A percentile compares a stretch with the other conserved stretches of the same genome.
Evolutionary conservation across 2,797 vertebrate species (phyloP).

Genomic region (Epinephelus malabaricus): DNA sequence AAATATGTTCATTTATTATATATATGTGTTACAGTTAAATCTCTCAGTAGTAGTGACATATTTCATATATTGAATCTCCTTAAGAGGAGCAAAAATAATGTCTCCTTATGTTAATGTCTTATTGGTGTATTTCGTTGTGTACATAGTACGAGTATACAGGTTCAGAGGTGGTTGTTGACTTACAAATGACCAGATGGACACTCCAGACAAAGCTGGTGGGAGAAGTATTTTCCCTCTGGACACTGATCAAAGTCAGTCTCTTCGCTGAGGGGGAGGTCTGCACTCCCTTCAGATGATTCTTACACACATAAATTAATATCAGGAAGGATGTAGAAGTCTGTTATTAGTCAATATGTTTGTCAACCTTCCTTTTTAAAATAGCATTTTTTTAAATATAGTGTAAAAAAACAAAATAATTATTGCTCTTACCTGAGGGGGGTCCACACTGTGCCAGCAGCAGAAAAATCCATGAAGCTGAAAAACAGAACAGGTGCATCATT

Average conservation of each 20-base stretch:
- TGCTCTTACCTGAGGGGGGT: slow-evolving; percentile 79
- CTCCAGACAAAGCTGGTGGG: slow-evolving; percentile 85
- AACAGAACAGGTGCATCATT: slow-evolving; percentile 55
- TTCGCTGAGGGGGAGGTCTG: slow-evolving; percentile 36
- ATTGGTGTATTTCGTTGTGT: not conserved
- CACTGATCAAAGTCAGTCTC: slow-evolving; percentile 76
- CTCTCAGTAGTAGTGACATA: not conserved
- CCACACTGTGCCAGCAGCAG: slow-evolving; percentile 57
- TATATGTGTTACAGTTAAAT: not conserved
- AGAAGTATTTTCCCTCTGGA: slow-evolving; percentile 83
- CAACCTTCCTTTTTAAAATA: not conserved
- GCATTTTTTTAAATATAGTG: not conserved
- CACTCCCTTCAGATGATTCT: slow-evolving; percentile 69
- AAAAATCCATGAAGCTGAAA: slow-evolving; percentile 58
- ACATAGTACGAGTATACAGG: not conserved
- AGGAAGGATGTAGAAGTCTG: not conserved
- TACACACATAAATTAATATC: not conserved
- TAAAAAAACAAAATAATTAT: not conserved
- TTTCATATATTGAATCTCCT: not conserved
- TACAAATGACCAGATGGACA: slow-evolving; percentile 90
- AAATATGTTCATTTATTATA: slow-evolving; percentile 8
- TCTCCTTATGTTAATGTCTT: not conserved
- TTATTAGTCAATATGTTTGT: not conserved
- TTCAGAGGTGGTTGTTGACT: slow-evolving; percentile 67
- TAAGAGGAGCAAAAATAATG: not conserved